phyloP scores from a whole-genome alignment of 1,140 invertebrate species.

The Pogonognathellus flavescens region DNA sequence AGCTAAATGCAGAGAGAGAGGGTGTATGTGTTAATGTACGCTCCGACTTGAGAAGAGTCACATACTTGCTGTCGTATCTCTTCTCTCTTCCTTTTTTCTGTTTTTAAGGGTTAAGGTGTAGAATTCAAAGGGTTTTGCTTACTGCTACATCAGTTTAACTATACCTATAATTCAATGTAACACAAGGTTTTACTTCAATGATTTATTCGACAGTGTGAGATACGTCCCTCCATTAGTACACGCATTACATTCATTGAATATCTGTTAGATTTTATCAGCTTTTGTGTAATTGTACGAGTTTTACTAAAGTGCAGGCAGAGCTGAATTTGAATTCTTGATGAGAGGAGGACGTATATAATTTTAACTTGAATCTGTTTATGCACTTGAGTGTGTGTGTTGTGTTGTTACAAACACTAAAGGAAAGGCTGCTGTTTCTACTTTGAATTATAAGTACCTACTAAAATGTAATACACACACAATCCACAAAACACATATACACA shows the following conservation, averaged over 20 bases:
- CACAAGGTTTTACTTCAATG: neutral
- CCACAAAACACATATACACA: neutral
- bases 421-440: neutral
- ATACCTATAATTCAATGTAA: neutral
- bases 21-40: neutral
- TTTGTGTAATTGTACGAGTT: neutral
- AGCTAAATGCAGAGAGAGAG: conserved; percentile 6
- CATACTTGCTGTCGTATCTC: neutral
- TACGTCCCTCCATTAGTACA: conserved; percentile 16
- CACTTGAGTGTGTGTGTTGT: neutral
- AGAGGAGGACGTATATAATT: neutral
- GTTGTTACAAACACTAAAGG: neutral
- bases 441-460: no score
- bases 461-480: neutral
- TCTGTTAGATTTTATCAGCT: conserved; percentile 35
- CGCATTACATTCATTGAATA: conserved; percentile 15
- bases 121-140: conserved; percentile 13
- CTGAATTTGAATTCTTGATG: conserved; percentile 24
- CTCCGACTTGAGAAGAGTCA: neutral
- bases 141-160: neutral
- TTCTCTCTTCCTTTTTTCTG: conserved; percentile 16
- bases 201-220: conserved; percentile 24
- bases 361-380: neutral
- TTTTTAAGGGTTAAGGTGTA: conserved; percentile 29
- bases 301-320: conserved; percentile 28